Percentiles rank a stretch among this genome's conserved stretches.
phyloP scores from a whole-genome alignment of 2,113 vertebrate genomes.

The Pelodiscus sinensis region DNA sequence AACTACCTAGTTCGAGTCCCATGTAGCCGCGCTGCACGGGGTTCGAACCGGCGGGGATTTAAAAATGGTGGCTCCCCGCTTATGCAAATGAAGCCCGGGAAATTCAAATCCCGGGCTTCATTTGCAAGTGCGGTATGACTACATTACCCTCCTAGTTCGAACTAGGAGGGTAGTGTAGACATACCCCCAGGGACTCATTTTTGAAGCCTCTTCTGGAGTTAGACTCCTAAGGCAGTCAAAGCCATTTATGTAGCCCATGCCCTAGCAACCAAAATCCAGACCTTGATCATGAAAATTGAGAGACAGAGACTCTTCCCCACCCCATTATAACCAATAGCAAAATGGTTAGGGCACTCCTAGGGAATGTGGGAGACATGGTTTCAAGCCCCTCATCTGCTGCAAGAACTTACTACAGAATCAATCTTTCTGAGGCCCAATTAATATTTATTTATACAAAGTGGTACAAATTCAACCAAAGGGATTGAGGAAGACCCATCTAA shows the following conservation, averaged over 20 bases:
- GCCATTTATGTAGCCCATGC: background rate
- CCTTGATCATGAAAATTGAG: background rate
- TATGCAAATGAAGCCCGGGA: no score
- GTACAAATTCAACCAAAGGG: background rate
- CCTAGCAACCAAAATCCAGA: background rate
- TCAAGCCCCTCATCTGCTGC: background rate
- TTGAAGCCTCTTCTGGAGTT: background rate
- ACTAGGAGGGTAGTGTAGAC: no score
- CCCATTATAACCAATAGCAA: background rate
- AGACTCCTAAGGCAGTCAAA: background rate
- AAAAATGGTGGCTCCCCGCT: no score
- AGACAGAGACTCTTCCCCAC: background rate
- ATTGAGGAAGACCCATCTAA: background rate
- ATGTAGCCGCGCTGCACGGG: no score
- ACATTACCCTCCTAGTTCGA: no score
- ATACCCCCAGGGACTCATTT: background rate
- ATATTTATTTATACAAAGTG: background rate
- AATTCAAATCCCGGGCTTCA: no score
- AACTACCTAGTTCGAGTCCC: no score
- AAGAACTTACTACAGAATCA: background rate
- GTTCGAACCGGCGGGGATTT: no score
- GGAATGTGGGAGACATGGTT: background rate
- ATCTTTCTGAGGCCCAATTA: background rate
- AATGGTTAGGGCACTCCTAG: background rate
- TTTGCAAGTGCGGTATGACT: no score